Base-by-base conservation (phyloP, 2,888 invertebrate genomes). In the Dasypogon diadema region DNA sequence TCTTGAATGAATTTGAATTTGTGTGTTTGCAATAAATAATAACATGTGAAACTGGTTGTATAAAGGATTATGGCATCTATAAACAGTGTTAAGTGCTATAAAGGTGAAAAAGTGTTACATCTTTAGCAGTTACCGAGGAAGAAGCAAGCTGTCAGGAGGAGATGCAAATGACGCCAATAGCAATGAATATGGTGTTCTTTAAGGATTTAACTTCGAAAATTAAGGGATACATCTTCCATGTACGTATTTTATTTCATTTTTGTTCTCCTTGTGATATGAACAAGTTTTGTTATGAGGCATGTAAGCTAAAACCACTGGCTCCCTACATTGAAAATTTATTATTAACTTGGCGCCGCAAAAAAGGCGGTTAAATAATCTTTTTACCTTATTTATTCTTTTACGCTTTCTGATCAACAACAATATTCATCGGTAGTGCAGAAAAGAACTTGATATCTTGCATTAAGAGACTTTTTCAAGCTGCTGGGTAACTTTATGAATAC, bases 151-250 rank as follows among this genome's bases (percentile, higher is more conserved):
- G n/a, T n/a, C n/a, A n/a, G n/a, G n/a, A n/a, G n/a, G n/a, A 65
- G 48, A 65, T 54, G 30, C 70, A 79, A 79, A 85, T 85, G 85
- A 83, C 84, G 76, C 83, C 82, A 73, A 80, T 85, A 77, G 83
- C 84, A 78, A 85, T 85, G 82, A 85, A 85, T 78, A 85, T 86
- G 84, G 85, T 86, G 75, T 85, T 86, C 77, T 81, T 86, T 75
- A 86, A 86, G 84, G 86, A 86, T 80, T 80, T 86, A 75, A 85
- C 85, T 34, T 83, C 85, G 73, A 84, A 85, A 80, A 84, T 86
- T 76, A 85, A 85, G 81, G 86, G 85, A 83, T 86, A 86, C 80
- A 80, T 86, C 48, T 79, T 79, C 76, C 84, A 85, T 79, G 86
- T 86, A 85, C 81, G 85, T 84, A 77, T 77, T 79, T 78, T 79